phyloP scores from a whole-genome alignment of 2,113 vertebrate species.

The Myotis brandtii region DNA sequence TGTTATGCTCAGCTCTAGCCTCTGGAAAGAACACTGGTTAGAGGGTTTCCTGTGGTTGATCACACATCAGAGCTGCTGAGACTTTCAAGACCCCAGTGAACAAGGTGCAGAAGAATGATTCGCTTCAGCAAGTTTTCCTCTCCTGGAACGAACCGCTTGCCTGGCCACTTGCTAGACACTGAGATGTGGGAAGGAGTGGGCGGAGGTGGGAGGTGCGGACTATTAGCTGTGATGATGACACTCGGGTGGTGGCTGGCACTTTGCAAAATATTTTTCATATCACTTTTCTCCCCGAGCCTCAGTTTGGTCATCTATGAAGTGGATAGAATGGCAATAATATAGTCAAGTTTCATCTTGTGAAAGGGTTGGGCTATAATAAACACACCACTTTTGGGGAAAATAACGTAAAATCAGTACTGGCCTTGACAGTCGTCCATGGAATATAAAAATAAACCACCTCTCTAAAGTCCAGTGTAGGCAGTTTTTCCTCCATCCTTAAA shows the following conservation, averaged over 20 bases:
- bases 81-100: neutral
- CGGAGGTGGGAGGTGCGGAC: neutral
- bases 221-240: neutral
- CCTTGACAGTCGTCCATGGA: neutral
- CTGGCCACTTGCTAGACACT: neutral
- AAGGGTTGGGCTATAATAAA: constrained; percentile 31
- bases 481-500: neutral
- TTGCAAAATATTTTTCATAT: neutral
- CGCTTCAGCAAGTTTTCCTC: neutral
- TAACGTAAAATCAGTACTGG: constrained; percentile 7
- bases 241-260: neutral
- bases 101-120: neutral
- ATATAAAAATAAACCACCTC: constrained; percentile 20
- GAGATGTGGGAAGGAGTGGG: neutral
- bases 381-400: constrained; percentile 2
- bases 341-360: neutral
- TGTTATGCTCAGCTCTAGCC: rapidly evolving
- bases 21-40: neutral
- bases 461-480: neutral
- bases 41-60: neutral
- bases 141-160: neutral
- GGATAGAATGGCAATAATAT: constrained; percentile 50
- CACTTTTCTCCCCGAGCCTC: constrained; percentile 27
- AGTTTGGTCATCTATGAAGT: constrained; percentile 56
- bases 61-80: neutral